These are phyloP conservation scores for Diglossa brunneiventris DNA, from an alignment of 2,113 vertebrate species.

Conservation along the genomic window DNA sequence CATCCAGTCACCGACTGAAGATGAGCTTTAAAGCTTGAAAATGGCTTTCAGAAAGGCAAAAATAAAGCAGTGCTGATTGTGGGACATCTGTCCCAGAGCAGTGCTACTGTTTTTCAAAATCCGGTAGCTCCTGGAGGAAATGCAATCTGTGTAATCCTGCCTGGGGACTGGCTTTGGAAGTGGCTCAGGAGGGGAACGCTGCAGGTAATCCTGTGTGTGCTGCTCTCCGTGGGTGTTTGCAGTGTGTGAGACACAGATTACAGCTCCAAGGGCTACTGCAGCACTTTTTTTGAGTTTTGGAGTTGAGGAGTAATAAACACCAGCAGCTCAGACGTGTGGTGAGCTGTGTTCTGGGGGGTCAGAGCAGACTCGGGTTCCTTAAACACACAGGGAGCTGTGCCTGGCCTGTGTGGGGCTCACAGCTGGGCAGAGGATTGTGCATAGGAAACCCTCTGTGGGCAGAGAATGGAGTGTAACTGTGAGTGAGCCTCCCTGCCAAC, in stretches of 20 bases:
- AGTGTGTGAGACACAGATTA: background rate
- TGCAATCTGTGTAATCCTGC: background rate
- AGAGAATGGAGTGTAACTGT: background rate
- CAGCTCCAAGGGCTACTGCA: background rate
- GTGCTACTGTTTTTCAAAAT: background rate
- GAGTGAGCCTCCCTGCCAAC: background rate
- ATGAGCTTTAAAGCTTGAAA: background rate
- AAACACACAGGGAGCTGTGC: rapidly evolving
- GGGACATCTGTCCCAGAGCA: background rate
- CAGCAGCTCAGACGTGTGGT: background rate
- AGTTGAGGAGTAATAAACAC: background rate
- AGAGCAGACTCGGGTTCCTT: background rate
- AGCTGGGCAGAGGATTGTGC: background rate
- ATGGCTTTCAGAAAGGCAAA: background rate
- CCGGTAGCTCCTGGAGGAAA: background rate
- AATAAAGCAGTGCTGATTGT: background rate
- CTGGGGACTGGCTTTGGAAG: background rate
- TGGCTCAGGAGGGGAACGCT: background rate
- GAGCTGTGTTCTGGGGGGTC: rapidly evolving
- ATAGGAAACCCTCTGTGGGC: background rate
- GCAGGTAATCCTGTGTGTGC: background rate
- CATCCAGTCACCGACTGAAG: background rate
- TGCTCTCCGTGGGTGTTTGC: background rate
- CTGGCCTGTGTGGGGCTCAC: background rate
- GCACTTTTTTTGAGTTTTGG: background rate